Base-by-base conservation (phyloP, 2,888 invertebrate genomes). In the Eristalis arbustorum region DNA sequence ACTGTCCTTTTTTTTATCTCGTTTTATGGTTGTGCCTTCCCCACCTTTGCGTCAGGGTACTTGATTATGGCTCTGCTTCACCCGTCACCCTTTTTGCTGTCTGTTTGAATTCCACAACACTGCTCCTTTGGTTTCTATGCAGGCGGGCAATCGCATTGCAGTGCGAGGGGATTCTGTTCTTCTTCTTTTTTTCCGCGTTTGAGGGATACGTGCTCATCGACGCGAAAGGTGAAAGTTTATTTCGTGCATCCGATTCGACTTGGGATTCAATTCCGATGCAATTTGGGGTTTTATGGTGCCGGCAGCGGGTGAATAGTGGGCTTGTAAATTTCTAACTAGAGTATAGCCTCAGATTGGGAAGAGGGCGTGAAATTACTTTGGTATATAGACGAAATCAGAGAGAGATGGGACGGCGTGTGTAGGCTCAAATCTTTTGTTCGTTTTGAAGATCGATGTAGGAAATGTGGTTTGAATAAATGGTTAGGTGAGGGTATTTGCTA, bases 1-100 rank as follows among this genome's bases (percentile, higher is more conserved):
- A 49, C 74, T 73, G 77, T 80, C 59, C 62, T 79, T 61, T 73
- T 18, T 66, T 79, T 72, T 78, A 25, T 89, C 72, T 89, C 83
- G 42, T 37, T 69, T 14, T 74, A 68, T 68, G 37, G 37, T 3
- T 13, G 37, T 13, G 63, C 23, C 49, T 22, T 11, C 49, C 49
- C 63, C 25, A 22, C 69, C 74, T 75, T 82, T 71, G 77, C 77
- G 76, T 74, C 73, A 74, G 66, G n/a, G 59, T 23, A 71, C 85
- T 74, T 81, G 74, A 68, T 77, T 87, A 64, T 79, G 72, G 67
- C 72, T 74, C 71, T 68, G 69, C 56, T 49, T 10, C 31, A 28
- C 57, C 66, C 69, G 69, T 49, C 25, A 69, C 18, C 31, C 64
- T 28, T 42, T 40, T 8, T 49, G 23, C 23, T 25, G 59, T 13